A percentile compares a stretch with the other conserved stretches of the same genome.
Conservation (phyloP, 2,113 vertebrate species). For the Cyprinus carpio region DNA sequence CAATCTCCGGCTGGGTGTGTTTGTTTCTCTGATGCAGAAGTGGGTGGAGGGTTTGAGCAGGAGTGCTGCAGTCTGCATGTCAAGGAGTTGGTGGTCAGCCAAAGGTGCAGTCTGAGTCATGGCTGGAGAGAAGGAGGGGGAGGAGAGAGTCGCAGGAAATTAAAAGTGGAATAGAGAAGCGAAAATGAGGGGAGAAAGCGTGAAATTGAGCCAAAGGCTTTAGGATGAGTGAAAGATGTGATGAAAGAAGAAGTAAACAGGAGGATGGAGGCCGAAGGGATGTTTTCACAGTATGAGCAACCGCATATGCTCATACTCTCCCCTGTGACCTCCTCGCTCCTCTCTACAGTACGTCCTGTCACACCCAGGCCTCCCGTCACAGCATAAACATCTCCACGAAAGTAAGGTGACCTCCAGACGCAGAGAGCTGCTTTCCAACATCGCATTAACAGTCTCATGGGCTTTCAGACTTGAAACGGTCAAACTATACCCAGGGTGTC, state of each 20-base stretch:
- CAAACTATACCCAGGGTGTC: not conserved
- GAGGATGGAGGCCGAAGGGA: not conserved
- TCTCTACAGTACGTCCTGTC: not conserved
- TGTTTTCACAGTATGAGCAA: conserved; percentile 11
- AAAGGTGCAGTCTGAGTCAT: conserved; percentile 62
- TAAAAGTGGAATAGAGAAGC: conserved; percentile 8
- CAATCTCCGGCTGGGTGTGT: conserved; percentile 18
- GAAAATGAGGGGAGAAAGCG: not conserved
- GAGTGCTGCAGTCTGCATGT: conserved; percentile 56
- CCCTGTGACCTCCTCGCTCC: conserved; percentile 2
- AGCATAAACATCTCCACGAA: conserved; percentile 1
- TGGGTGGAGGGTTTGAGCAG: conserved; percentile 32
- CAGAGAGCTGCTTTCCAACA: not conserved
- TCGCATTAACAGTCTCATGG: not conserved
- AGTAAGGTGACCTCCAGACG: conserved; percentile 26
- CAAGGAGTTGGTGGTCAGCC: conserved; percentile 59
- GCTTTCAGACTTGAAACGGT: not conserved
- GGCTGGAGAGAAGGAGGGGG: conserved; percentile 31
- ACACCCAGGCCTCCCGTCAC: not conserved
- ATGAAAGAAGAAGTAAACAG: conserved; percentile 14
- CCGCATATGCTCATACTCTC: conserved; percentile 9
- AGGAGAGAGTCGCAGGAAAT: conserved; percentile 14
- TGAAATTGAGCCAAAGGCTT: not conserved
- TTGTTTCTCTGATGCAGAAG: conserved; percentile 33
- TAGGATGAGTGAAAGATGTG: conserved; percentile 17